phyloP scores from a whole-genome alignment of 2,888 invertebrate species.

The Parnassius smintheus region DNA sequence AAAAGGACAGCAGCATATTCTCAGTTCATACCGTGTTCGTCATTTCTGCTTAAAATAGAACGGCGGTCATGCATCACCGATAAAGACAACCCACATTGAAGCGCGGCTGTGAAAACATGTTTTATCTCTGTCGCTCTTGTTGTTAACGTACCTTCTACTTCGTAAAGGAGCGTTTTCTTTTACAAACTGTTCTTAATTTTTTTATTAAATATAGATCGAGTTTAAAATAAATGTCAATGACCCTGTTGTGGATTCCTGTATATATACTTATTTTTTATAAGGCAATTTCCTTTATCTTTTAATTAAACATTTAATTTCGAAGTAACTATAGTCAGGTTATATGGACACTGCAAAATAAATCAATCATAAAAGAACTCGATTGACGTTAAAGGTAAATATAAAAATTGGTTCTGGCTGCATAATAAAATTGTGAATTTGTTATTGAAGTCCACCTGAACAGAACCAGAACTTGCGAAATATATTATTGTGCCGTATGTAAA shows the following conservation, averaged over 20 bases:
- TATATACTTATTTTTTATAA: neutral
- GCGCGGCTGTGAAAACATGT: conserved; percentile 41
- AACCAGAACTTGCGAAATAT: no score
- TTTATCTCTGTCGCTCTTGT: conserved; percentile 50
- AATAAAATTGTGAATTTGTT: no score
- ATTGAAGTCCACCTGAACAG: no score
- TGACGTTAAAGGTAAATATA: no score
- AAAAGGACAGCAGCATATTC: conserved; percentile 54
- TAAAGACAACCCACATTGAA: conserved; percentile 69
- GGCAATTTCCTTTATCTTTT: no score
- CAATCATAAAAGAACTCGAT: no score
- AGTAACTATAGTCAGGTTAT: no score
- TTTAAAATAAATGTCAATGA: conserved; percentile 73
- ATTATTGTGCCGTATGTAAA: no score
- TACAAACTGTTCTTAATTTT: conserved; percentile 58
- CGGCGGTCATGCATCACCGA: conserved; percentile 70
- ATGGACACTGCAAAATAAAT: no score
- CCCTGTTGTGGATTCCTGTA: conserved; percentile 36
- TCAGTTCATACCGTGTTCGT: conserved; percentile 46
- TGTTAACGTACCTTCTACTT: conserved; percentile 18
- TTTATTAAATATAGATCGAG: conserved; percentile 77
- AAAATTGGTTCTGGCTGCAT: no score
- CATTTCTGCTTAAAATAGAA: conserved; percentile 69
- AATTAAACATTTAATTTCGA: no score
- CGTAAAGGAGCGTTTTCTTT: conserved; percentile 28